A percentile compares a stretch with the other conserved stretches of the same genome.
phyloP scores from a whole-genome alignment of 2,797 vertebrate genomes.

The Natrix natrix region DNA sequence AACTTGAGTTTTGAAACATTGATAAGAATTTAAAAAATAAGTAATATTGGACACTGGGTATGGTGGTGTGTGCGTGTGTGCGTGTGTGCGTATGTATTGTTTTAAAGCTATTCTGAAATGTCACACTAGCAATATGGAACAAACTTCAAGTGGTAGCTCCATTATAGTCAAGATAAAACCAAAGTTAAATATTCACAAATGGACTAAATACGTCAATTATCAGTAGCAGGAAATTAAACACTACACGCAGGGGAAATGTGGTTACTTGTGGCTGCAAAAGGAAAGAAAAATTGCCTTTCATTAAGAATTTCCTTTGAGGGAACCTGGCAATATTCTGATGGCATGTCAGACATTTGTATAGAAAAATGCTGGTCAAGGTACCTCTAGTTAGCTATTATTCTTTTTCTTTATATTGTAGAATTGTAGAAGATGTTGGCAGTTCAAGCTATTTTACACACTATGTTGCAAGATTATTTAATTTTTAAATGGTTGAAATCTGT shows the following conservation, averaged over 20 bases:
- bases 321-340: background rate
- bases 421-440: constrained; percentile 56
- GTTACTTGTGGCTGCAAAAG: background rate
- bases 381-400: constrained; percentile 36
- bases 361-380: constrained; percentile 8
- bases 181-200: background rate
- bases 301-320: background rate
- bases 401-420: constrained; percentile 38
- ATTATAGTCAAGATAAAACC: constrained; percentile 45
- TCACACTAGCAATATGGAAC: constrained; percentile 48
- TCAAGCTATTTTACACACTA: constrained; percentile 64
- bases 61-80: background rate
- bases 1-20: constrained; percentile 13
- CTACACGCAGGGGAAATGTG: constrained; percentile 3
- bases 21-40: background rate
- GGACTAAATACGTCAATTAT: background rate
- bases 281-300: constrained; percentile 12
- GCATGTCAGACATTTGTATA: background rate
- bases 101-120: constrained; percentile 44
- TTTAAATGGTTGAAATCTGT: constrained; percentile 61
- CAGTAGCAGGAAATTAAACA: background rate
- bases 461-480: constrained; percentile 72
- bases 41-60: background rate
- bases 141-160: constrained; percentile 28
- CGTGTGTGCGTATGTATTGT: background rate